Conservation (phyloP, 2,797 vertebrate species). For the Rhodeus uyekii region DNA sequence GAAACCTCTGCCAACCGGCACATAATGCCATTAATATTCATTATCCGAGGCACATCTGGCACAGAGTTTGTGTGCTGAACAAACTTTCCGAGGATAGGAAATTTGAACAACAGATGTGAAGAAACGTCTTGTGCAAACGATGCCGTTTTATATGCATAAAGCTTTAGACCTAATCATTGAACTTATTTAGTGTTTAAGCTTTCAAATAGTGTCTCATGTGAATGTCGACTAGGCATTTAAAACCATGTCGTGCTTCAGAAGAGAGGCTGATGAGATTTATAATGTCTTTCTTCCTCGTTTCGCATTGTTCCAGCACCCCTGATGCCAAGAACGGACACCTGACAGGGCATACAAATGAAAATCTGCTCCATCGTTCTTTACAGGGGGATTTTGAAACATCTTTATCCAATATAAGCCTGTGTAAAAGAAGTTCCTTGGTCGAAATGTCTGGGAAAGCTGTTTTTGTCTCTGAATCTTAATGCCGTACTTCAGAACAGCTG, state of each 20-base stretch:
- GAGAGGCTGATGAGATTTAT: slow-evolving; percentile 10
- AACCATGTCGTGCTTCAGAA: neutral
- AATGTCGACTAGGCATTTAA: slow-evolving; percentile 7
- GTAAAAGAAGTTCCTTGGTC: neutral
- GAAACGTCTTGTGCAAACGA: neutral
- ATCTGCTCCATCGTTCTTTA: neutral
- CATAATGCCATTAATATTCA: slow-evolving; percentile 32
- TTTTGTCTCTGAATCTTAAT: slow-evolving; percentile 20
- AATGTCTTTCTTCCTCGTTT: neutral
- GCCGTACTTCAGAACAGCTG: slow-evolving; percentile 32
- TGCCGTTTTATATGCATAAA: neutral
- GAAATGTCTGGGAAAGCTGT: neutral
- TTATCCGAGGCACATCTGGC: neutral
- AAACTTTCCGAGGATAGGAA: neutral
- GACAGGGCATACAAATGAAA: slow-evolving; percentile 9
- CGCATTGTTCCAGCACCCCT: neutral
- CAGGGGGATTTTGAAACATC: neutral
- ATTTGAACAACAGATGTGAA: neutral
- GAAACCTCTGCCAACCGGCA: neutral
- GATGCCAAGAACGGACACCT: neutral
- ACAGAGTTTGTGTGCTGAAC: neutral
- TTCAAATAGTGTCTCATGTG: neutral
- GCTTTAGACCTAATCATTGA: neutral
- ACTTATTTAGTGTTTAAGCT: neutral
- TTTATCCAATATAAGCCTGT: neutral